These are phyloP conservation scores for Actinernus sp. DNA, from an alignment of 92 coral and sea anemone genomes.

Conservation along the genomic window DNA sequence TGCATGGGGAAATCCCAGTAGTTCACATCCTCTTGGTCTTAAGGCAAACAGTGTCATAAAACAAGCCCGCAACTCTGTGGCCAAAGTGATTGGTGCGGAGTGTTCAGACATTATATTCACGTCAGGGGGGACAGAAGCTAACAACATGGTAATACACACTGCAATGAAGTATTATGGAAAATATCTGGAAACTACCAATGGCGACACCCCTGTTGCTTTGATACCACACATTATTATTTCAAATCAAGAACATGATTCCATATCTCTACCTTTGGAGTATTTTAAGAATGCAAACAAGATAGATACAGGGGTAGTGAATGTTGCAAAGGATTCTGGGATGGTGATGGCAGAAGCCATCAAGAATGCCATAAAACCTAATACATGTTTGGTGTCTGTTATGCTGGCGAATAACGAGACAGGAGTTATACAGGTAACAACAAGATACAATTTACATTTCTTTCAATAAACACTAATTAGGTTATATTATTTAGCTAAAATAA, in stretches of 20 bases:
- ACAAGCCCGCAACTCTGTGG: constrained; percentile 72
- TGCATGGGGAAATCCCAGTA: constrained; percentile 99
- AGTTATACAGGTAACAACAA: constrained; percentile 87
- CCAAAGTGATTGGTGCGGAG: constrained; percentile 79
- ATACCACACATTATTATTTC: constrained; percentile 88
- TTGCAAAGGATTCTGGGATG: constrained; percentile 85
- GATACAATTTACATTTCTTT: too few species aligned
- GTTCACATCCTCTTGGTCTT: constrained; percentile 88
- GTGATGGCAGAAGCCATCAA: constrained; percentile 74
- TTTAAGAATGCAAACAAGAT: constrained; percentile 41
- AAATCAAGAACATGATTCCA: constrained; percentile 93
- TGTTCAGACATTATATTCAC: constrained; percentile 81
- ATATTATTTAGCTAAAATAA: too few species aligned
- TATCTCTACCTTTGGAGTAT: constrained; percentile 73
- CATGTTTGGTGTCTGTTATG: constrained; percentile 96
- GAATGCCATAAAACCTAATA: constrained; percentile 74
- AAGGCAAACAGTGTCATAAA: constrained; percentile 84
- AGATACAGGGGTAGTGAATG: constrained; percentile 76
- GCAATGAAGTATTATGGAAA: constrained; percentile 60
- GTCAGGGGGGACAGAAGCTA: constrained; percentile 98
- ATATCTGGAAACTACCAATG: constrained; percentile 24
- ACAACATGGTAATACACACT: constrained; percentile 82
- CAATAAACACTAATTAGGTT: too few species aligned
- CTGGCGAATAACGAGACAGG: constrained; percentile 98
- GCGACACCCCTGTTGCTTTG: background rate